These are phyloP conservation scores for Hemibagrus wyckioides DNA, from an alignment of 2,113 vertebrate species.

Conservation along the genomic window DNA sequence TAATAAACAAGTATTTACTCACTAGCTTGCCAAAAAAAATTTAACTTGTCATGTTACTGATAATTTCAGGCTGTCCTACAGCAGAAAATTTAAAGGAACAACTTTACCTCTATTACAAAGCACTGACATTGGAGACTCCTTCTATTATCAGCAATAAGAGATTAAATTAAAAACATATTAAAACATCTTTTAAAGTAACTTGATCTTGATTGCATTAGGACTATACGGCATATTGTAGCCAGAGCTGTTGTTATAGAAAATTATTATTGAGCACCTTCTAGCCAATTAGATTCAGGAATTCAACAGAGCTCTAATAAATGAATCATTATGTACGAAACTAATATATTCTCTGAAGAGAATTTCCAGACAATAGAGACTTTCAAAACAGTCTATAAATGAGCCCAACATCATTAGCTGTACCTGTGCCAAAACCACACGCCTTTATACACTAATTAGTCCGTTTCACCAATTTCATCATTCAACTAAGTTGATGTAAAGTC, in stretches of 20 bases:
- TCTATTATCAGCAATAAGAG: neutral
- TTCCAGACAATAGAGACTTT: conserved; percentile 8
- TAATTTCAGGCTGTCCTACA: neutral
- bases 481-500: conserved; percentile 53
- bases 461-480: conserved; percentile 61
- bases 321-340: neutral
- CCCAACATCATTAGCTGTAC: neutral
- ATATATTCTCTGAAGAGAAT: neutral
- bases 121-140: neutral
- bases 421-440: neutral
- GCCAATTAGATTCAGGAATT: neutral
- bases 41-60: neutral
- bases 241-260: neutral
- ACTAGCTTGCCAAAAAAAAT: neutral
- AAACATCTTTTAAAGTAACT: neutral
- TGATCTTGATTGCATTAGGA: neutral
- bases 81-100: neutral
- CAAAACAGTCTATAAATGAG: conserved; percentile 9
- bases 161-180: neutral
- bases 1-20: neutral
- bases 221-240: too few relatives aligned
- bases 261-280: neutral
- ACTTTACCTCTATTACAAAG: neutral
- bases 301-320: neutral
- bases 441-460: conserved; percentile 55